Percentiles rank a stretch among this genome's conserved stretches.
phyloP scores from a whole-genome alignment of 2,797 vertebrate genomes.

The Tenualosa ilisha region DNA sequence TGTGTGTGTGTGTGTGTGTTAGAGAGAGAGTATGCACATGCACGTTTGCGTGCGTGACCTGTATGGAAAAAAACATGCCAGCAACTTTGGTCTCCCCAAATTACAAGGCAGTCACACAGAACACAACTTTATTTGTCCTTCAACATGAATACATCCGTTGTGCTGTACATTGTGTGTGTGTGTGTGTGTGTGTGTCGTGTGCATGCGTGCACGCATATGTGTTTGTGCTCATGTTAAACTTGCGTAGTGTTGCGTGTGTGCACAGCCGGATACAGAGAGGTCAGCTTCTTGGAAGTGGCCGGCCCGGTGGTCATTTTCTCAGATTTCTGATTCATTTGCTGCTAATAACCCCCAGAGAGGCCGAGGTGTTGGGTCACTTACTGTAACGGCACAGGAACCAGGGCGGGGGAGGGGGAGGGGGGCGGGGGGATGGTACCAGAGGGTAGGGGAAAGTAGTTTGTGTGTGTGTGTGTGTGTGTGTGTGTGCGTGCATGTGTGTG shows the following conservation, averaged over 20 bases:
- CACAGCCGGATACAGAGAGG: slow-evolving; percentile 1
- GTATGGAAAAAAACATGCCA: not conserved
- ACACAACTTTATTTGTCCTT: slow-evolving; percentile 12
- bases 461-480: slow-evolving; percentile 3
- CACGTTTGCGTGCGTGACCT: not conserved
- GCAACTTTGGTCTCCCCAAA: slow-evolving; percentile 3
- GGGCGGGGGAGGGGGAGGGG: slow-evolving; percentile 36
- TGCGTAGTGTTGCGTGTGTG: not conserved
- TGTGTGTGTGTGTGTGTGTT: slow-evolving; percentile 31
- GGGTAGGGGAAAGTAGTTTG: not conserved
- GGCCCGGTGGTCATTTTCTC: slow-evolving; percentile 46
- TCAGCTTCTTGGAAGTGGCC: slow-evolving; percentile 3
- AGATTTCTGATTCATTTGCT: slow-evolving; percentile 56
- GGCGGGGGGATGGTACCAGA: not conserved
- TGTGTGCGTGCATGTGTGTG: slow-evolving; percentile 7
- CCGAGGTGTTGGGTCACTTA: slow-evolving; percentile 73
- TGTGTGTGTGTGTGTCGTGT: not conserved
- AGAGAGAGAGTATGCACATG: not conserved
- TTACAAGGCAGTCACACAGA: not conserved
- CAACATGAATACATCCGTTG: not conserved
- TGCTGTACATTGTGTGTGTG: not conserved
- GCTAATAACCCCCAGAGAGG: slow-evolving; percentile 59
- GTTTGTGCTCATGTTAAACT: not conserved
- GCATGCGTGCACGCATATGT: not conserved
- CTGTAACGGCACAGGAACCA: slow-evolving; percentile 56